Evolutionary conservation across 92 coral and sea anemone species (phyloP).

Genomic region (Palythoa heliodiscus): DNA sequence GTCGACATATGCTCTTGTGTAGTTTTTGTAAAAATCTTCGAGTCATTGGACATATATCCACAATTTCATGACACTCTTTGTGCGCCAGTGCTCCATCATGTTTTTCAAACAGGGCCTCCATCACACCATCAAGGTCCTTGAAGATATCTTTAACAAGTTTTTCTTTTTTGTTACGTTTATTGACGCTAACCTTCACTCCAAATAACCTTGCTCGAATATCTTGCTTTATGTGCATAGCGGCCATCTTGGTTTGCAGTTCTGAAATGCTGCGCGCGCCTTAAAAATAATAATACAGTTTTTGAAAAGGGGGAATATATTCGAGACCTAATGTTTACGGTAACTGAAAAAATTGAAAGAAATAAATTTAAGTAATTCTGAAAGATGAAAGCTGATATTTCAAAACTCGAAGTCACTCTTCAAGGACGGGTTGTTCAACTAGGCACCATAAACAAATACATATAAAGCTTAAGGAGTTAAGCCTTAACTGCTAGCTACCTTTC

Average conservation of each 20-base stretch:
- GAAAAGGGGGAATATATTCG: neutral
- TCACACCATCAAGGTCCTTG: constrained; percentile 30
- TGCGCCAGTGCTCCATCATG: constrained; percentile 19
- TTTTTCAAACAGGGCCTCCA: constrained; percentile 34
- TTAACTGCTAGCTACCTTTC: constrained; percentile 23
- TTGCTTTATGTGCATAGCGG: constrained; percentile 8
- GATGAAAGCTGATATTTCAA: neutral
- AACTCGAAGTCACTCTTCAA: constrained; percentile 4
- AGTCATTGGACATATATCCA: constrained; percentile 46
- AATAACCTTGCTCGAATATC: neutral
- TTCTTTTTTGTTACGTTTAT: constrained; percentile 1
- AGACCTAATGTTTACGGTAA: neutral
- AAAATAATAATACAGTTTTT: neutral
- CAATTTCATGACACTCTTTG: constrained; percentile 36
- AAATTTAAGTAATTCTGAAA: neutral
- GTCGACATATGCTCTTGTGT: constrained; percentile 35
- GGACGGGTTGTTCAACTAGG: constrained; percentile 4
- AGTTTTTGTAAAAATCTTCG: constrained; percentile 25
- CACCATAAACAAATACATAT: constrained; percentile 1
- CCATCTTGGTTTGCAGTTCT: constrained; percentile 8
- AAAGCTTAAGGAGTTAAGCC: neutral
- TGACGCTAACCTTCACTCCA: neutral
- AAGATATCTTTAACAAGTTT: constrained; percentile 33
- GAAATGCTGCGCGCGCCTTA: constrained; percentile 16
- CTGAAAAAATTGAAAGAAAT: neutral